phyloP scores from a whole-genome alignment of 2,113 vertebrate species.

The Myanophis thanlyinensis region DNA sequence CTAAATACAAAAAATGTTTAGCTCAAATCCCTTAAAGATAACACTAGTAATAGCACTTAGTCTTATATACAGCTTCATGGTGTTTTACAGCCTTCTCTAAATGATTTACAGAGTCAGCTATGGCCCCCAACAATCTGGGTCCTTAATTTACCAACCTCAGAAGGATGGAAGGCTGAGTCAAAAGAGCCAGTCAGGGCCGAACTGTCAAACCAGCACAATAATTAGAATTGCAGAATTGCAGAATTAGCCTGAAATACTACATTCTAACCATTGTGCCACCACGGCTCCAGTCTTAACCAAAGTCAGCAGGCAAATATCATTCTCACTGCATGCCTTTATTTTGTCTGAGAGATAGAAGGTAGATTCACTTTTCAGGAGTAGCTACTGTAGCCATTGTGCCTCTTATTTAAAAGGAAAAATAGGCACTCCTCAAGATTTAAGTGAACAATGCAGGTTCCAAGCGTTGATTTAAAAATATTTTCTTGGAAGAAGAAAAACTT shows the following conservation, averaged over 20 bases:
- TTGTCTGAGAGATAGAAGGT: neutral
- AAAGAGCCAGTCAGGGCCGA: neutral
- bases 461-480: neutral
- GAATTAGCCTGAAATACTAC: neutral
- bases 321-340: neutral
- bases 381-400: neutral
- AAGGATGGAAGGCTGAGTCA: neutral
- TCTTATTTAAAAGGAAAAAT: neutral
- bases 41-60: neutral
- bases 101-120: neutral
- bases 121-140: neutral
- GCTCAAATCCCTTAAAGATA: neutral
- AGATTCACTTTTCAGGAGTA: neutral
- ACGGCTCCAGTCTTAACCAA: neutral
- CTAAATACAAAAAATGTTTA: neutral
- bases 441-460: neutral
- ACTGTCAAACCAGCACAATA: neutral
- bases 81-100: neutral
- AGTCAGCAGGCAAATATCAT: neutral
- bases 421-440: neutral
- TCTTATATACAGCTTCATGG: neutral
- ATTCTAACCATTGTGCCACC: neutral
- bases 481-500: neutral
- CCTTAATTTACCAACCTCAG: neutral
- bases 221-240: neutral